Evolutionary conservation across 2,888 invertebrate genomes (phyloP).

Genomic region (Orchesellides sinensis): DNA sequence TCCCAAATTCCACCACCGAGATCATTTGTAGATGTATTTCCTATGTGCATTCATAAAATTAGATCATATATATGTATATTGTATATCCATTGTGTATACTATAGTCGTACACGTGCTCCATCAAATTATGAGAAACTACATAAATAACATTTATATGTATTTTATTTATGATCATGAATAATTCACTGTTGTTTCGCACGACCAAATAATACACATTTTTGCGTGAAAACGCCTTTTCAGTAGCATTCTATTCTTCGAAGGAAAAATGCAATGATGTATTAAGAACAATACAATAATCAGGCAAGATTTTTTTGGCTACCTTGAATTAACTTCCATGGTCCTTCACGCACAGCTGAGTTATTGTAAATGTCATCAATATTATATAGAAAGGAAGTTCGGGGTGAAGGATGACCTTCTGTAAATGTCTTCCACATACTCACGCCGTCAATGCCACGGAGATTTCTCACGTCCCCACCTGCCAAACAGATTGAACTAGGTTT

Average conservation of each 20-base stretch:
- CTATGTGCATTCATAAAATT: no score
- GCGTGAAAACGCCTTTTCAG: no score
- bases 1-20: conserved; percentile 71
- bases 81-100: no score
- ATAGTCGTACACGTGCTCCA: no score
- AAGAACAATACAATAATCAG: conserved; percentile 21
- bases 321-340: conserved; percentile 74
- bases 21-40: conserved; percentile 69
- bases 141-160: no score
- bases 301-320: conserved; percentile 61
- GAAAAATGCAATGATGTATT: neutral
- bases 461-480: conserved; percentile 61
- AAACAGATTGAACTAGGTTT: neutral
- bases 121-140: neutral
- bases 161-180: no score
- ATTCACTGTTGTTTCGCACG: no score
- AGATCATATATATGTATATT: no score
- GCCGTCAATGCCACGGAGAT: conserved; percentile 69
- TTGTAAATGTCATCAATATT: conserved; percentile 74
- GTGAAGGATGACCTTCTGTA: conserved; percentile 59
- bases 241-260: no score
- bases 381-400: conserved; percentile 66
- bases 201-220: neutral
- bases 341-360: conserved; percentile 71
- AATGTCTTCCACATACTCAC: conserved; percentile 71